Conservation (phyloP, 92 coral and sea anemone genomes). For the Umimayanthus kanabou region DNA sequence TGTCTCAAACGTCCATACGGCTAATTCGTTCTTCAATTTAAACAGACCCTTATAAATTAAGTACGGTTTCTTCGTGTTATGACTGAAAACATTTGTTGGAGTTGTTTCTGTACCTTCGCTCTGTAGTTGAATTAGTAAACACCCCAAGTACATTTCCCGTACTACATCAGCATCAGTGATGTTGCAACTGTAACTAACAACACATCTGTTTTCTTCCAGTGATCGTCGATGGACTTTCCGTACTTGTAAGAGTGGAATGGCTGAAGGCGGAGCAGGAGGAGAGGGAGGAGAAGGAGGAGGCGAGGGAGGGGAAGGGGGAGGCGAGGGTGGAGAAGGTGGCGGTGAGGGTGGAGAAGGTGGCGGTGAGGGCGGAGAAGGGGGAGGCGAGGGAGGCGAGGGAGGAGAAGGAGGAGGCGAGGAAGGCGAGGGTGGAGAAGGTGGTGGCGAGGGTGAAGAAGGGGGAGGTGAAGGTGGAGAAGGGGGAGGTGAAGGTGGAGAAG, state of each 20-base stretch:
- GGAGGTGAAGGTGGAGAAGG: not conserved
- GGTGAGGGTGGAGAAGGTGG: not conserved
- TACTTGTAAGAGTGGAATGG: not conserved
- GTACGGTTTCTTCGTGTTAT: too few species aligned
- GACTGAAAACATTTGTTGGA: too few species aligned
- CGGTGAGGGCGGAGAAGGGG: not conserved
- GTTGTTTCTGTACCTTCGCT: too few species aligned
- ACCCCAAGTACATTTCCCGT: not conserved
- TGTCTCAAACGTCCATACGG: not conserved
- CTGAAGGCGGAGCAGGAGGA: slow-evolving; percentile 5
- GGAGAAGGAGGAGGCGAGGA: not conserved
- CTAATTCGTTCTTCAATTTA: not conserved
- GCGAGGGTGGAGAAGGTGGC: not conserved
- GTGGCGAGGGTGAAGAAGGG: not conserved
- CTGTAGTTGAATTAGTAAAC: not conserved
- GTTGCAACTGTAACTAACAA: not conserved
- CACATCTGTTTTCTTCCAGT: not conserved
- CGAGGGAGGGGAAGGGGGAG: not conserved
- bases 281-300: not conserved
- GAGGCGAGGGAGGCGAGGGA: not conserved
- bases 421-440: not conserved
- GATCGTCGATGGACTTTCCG: slow-evolving; percentile 26
- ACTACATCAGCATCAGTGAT: not conserved
- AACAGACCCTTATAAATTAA: too few species aligned
- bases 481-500: not conserved